Base-by-base conservation (phyloP, 2,888 invertebrate genomes). In the Rotaria socialis region DNA sequence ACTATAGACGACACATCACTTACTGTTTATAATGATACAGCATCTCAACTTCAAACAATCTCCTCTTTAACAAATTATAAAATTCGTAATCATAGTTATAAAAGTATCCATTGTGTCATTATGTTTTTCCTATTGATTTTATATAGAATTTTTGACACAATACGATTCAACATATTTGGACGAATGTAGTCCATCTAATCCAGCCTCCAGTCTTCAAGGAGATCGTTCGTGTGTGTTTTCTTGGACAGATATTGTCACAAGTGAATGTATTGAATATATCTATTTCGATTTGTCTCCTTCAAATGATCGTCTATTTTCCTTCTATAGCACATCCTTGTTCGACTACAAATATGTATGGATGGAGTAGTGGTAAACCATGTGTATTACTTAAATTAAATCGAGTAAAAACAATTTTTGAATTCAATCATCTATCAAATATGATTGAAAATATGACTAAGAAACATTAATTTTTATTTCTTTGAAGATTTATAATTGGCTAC, bases 301-400 rank as follows among this genome's bases (percentile, higher is more conserved):
- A 52, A 14, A 1, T 55, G 14, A 19, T 55, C 6, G 4, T 1
- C 5, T 55, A 55, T 22, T 55, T 55, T 35, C 35, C 6, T 60
- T 67, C 35, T 35, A 5, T 41, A 67, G 67, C 27, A 35, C 80
- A 80, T 80, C 24, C 80, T 22, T 80, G 80, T 80, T 80, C 80
- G 19, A 8, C 47, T 14, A 3, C 22, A 24, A 47, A 80, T 47
- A 0, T 0, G 0, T 80, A 80, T n/a, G 80, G 80, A 11, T 80
- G 43, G 43, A 1, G 7, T 4, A 14, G 3, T 16, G 43, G n/a
- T 24, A 5, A 47, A 47, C 80, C 80, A 1, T 80, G 80, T 14
- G 35, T 80, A 14, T n/a, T 80, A 4, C 24, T 80, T 11, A 80
- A 80, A 47, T 10, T 80, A n/a, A 80, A 80, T 19, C 47, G 35